Evolutionary conservation across 2,797 vertebrate species (phyloP).

Genomic region (Siniperca obscura): DNA sequence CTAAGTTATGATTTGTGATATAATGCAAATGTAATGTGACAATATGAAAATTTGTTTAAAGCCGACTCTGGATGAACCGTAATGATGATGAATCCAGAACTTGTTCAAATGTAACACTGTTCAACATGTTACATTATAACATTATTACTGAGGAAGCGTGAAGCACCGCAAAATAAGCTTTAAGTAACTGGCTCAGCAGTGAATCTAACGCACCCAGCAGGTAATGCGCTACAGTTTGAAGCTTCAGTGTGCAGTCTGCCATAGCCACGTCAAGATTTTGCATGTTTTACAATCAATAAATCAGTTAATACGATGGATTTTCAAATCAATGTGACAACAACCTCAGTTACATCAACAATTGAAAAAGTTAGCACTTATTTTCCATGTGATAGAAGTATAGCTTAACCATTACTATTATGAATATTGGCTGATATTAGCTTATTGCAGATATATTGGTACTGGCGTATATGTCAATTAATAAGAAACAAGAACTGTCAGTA

Average conservation of each 20-base stretch:
- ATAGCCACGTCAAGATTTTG: slow-evolving; percentile 18
- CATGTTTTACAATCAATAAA: not conserved
- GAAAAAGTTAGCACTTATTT: not conserved
- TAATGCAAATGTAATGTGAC: not conserved
- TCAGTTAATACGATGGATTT: not conserved
- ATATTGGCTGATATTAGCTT: not conserved
- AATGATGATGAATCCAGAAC: slow-evolving; percentile 28
- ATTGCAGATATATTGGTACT: not conserved
- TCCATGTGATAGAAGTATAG: not conserved
- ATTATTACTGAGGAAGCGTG: not conserved
- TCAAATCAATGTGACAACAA: not conserved
- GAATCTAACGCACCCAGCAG: slow-evolving; percentile 28
- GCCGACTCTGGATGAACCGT: not conserved
- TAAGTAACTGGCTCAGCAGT: not conserved
- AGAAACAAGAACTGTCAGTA: no score
- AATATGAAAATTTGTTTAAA: not conserved
- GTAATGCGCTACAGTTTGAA: slow-evolving; percentile 22
- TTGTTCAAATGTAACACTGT: slow-evolving; percentile 31
- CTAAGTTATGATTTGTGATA: not conserved
- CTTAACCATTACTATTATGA: not conserved
- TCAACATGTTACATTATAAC: slow-evolving; percentile 27
- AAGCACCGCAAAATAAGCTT: slow-evolving; percentile 52
- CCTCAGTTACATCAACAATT: not conserved
- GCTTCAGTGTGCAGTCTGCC: slow-evolving; percentile 55
- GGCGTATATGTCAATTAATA: no score